Conservation (phyloP, 1,140 invertebrate species). For the Drosophila repleta region DNA sequence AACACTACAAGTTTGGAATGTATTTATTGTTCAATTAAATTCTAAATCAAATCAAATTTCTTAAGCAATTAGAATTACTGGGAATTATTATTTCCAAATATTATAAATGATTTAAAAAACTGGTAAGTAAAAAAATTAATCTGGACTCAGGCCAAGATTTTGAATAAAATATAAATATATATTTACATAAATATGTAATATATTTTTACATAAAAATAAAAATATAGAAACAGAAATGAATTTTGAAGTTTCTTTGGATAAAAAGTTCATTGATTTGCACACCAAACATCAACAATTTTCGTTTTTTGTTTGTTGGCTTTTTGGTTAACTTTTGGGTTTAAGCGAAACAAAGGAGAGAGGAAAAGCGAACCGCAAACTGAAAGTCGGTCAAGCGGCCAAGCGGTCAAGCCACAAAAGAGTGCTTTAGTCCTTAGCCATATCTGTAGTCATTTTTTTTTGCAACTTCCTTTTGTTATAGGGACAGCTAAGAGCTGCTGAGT, state of each 20-base stretch:
- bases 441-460: slow-evolving; percentile 25
- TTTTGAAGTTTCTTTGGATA: not conserved
- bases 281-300: slow-evolving; percentile 15
- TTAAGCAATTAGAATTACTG: no score
- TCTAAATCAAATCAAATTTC: no score
- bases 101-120: no score
- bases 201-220: not conserved
- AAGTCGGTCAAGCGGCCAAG: slow-evolving; percentile 41
- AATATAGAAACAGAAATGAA: no score
- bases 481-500: slow-evolving; percentile 38
- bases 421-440: slow-evolving; percentile 18
- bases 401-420: slow-evolving; percentile 39
- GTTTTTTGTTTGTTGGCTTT: no score
- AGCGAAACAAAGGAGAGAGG: not conserved
- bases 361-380: slow-evolving; percentile 16
- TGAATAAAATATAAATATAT: no score
- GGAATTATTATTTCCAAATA: no score
- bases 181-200: no score
- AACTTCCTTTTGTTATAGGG: not conserved
- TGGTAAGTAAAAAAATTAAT: no score
- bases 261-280: not conserved
- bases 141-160: no score
- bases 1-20: no score
- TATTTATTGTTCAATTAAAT: no score
- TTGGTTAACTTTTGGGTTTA: not conserved